Conservation (phyloP, 2,113 vertebrate species). For the Coracopsis vasa region DNA sequence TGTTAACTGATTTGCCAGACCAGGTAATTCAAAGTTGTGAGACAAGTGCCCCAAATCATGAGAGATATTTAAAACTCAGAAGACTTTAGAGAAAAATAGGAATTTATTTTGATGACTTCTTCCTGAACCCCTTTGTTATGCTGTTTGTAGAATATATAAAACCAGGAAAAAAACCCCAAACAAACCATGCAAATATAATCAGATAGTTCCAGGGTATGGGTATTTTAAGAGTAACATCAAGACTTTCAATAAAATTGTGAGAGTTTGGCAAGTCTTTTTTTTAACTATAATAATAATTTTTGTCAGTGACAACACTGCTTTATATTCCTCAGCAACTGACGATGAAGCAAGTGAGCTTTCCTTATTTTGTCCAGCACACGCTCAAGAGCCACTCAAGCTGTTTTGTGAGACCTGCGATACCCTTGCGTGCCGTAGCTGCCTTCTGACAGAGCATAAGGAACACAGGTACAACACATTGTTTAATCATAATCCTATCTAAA, state of each 20-base stretch:
- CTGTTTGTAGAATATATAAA: background rate
- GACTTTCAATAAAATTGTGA: background rate
- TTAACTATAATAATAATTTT: background rate
- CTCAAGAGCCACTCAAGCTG: constrained; percentile 71
- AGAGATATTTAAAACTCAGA: background rate
- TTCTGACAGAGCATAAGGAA: constrained; percentile 77
- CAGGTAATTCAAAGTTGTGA: accelerated
- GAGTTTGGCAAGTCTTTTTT: background rate
- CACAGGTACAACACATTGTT: constrained; percentile 70
- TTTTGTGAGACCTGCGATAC: constrained; percentile 81
- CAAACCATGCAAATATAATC: background rate
- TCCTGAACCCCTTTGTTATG: background rate
- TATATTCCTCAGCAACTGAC: constrained; percentile 59
- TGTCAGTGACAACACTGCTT: background rate
- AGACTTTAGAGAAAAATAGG: background rate
- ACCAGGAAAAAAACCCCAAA: background rate
- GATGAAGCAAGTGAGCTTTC: constrained; percentile 22
- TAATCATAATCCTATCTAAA: background rate
- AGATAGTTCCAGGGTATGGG: background rate
- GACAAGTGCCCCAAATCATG: background rate
- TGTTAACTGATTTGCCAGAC: background rate
- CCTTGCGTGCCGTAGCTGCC: constrained; percentile 74
- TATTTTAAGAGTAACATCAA: background rate
- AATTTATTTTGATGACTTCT: background rate
- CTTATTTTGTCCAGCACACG: constrained; percentile 69